phyloP scores from a whole-genome alignment of 2,113 vertebrate species.

The Callochromis pleurospilus region DNA sequence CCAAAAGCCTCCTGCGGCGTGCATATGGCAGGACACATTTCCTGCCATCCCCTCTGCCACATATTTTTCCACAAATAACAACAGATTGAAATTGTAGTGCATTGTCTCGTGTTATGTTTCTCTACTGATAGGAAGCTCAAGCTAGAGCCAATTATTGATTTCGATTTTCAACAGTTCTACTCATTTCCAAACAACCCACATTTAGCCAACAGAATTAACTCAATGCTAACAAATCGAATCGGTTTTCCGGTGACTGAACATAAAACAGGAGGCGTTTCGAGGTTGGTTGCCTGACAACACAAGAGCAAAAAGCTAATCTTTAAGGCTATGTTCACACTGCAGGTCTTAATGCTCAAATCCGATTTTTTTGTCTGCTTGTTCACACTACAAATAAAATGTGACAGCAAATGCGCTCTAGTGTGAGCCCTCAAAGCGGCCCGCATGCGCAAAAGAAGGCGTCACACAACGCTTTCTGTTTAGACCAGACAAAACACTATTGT shows the following conservation, averaged over 20 bases:
- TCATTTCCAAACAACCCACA: neutral
- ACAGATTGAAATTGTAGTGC: neutral
- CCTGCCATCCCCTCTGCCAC: neutral
- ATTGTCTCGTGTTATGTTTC: neutral
- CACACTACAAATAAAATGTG: neutral
- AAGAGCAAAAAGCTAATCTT: neutral
- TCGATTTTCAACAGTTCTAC: neutral
- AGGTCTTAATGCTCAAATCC: neutral
- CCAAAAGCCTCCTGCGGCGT: slow-evolving; percentile 3
- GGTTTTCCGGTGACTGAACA: neutral
- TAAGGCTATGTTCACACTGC: neutral
- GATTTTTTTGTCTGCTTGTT: neutral
- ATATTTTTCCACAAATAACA: neutral
- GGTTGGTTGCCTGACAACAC: neutral
- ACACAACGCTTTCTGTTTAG: neutral
- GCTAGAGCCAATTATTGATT: neutral
- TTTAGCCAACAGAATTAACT: neutral
- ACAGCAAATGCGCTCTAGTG: accelerated
- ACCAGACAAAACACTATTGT: accelerated
- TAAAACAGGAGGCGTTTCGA: neutral
- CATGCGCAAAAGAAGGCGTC: neutral
- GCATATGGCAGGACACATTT: neutral
- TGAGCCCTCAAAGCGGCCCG: neutral
- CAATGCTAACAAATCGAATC: neutral
- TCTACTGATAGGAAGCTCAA: neutral